Base-by-base conservation (phyloP, 2,888 invertebrate species). In the Drosophila fulvimacula region DNA sequence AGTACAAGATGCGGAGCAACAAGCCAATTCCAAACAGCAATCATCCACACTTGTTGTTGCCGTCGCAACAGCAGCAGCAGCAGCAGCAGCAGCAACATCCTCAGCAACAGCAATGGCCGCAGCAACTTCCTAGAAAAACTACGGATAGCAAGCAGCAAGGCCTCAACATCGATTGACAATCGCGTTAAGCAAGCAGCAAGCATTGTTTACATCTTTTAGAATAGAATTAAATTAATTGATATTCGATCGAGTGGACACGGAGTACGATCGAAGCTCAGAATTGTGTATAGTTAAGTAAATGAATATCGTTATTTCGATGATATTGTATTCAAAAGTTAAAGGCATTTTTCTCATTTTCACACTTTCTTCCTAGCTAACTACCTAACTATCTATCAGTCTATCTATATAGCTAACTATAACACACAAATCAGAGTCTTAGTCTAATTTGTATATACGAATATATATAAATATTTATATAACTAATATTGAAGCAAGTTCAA, bases 1-100 rank as follows among this genome's bases (percentile, higher is more conserved):
- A 92, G 96, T 97, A 90, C 96, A 96, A 92, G 97, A 97, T 94
- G 95, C 96, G 93, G 96, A 96, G 93, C 94, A 81, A 57, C 77
- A 78, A 62, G 70, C 80, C 15, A 81, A 80, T 69, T 49, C 53
- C 39, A 77, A 79, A 11, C 70, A 76, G 48, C 74, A 72, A 38
- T 57, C 60, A 19, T 59, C 71, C 6, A 38, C 52, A 17, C 34
- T 34, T 53, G 73, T 36, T 44, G 9, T 38, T 48, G 34, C 68
- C 21, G 17, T 66, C 49, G 17, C 42, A 21, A 51, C 64, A 65
- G n/a, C 39, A 21, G 76, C 76, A 62, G 5, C 74, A 72, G 30
- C 57, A 11, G 41, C 61, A 34, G 30, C 58, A 15, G 6, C 76
- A 34, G 48, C 69, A 48, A 24, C 61, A 53, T 13, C 72, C 36